Evolutionary conservation across 2,113 vertebrate species (phyloP).

Genomic region (Heptranchias perlo): DNA sequence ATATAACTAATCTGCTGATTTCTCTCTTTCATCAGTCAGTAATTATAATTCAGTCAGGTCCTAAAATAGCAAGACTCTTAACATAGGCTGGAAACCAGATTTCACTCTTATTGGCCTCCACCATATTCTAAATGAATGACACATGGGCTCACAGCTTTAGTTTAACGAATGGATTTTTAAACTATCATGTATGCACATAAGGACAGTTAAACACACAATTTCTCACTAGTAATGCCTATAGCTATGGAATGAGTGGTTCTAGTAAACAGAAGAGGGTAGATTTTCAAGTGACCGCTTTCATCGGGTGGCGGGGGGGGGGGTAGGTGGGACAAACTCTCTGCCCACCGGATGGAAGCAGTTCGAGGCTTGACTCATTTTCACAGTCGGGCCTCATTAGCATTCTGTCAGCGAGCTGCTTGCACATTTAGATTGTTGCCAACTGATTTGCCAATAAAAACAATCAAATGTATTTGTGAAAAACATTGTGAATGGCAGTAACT

Average conservation of each 20-base stretch:
- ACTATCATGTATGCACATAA: background rate
- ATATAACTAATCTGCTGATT: background rate
- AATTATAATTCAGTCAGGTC: background rate
- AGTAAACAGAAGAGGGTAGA: too few relatives aligned
- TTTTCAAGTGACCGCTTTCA: too few relatives aligned
- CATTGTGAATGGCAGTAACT: background rate
- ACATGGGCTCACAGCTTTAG: background rate
- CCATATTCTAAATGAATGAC: background rate
- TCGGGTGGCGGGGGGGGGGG: background rate
- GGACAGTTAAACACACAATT: too few relatives aligned
- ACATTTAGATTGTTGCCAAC: too few relatives aligned
- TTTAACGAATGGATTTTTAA: background rate
- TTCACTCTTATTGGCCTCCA: background rate
- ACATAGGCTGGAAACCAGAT: background rate
- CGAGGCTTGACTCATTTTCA: too few relatives aligned
- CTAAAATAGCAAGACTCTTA: background rate
- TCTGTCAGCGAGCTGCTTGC: too few relatives aligned
- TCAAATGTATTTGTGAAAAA: background rate
- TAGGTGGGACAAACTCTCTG: too few relatives aligned
- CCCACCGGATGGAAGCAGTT: too few relatives aligned
- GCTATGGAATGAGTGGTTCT: too few relatives aligned
- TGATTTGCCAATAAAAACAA: background rate
- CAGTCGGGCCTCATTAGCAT: too few relatives aligned
- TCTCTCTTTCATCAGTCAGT: background rate
- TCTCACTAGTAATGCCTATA: too few relatives aligned